Evolutionary conservation across 23 tunicate genomes (phyloP).

Genomic region (Halocynthia roretzi): DNA sequence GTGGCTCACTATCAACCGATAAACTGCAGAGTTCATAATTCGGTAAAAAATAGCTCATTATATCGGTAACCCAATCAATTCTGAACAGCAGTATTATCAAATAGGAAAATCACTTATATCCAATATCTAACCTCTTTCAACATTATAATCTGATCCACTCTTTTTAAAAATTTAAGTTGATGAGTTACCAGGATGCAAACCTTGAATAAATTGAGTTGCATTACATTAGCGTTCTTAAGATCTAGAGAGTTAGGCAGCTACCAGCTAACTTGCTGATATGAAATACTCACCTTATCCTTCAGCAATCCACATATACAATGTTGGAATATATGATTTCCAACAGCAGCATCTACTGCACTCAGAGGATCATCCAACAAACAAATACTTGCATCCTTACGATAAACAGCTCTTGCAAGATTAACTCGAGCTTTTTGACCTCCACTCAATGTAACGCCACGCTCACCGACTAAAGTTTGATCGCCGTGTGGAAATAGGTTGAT

Average conservation of each 20-base stretch:
- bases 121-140: neutral
- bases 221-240: too few species aligned
- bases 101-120: neutral
- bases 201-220: neutral
- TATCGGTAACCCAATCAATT: too few species aligned
- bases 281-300: slow-evolving; percentile 46
- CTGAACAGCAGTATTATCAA: neutral
- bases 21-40: too few species aligned
- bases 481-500: slow-evolving; percentile 38
- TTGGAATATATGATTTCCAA: slow-evolving; percentile 58
- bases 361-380: slow-evolving; percentile 89
- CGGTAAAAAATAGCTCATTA: too few species aligned
- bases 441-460: slow-evolving; percentile 79
- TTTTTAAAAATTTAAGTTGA: slow-evolving; percentile 9
- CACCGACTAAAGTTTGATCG: slow-evolving; percentile 79
- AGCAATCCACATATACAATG: slow-evolving; percentile 55
- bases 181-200: slow-evolving; percentile 14
- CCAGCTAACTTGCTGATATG: too few species aligned
- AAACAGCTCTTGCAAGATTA: slow-evolving; percentile 75
- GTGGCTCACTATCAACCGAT: too few species aligned
- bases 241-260: too few species aligned
- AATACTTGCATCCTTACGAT: slow-evolving; percentile 38
- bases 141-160: slow-evolving; percentile 3
- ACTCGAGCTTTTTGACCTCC: slow-evolving; percentile 97
- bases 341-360: slow-evolving; percentile 80